Evolutionary conservation across 1,140 invertebrate genomes (phyloP).

Genomic region (Drosophila lini): DNA sequence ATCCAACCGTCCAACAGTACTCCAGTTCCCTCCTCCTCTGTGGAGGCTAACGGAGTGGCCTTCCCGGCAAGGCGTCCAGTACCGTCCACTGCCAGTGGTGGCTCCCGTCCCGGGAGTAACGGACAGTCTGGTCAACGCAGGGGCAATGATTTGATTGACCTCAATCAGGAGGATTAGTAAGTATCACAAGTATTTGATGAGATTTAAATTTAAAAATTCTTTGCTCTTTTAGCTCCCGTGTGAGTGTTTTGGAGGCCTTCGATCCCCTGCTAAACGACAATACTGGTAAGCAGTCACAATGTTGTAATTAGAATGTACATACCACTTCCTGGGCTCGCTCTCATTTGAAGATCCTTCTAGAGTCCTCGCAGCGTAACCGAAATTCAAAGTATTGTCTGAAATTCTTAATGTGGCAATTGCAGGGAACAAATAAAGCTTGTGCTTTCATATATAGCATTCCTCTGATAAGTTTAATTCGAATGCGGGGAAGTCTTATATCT

Average conservation of each 20-base stretch:
- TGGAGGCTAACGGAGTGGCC: constrained; percentile 29
- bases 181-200: constrained; percentile 14
- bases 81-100: constrained; percentile 8
- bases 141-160: constrained; percentile 85
- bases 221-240: constrained; percentile 85
- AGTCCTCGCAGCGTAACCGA: not conserved
- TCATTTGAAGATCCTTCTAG: constrained; percentile 8
- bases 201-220: constrained; percentile 8
- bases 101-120: constrained; percentile 21
- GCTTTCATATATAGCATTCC: not conserved
- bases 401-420: not conserved
- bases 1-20: constrained; percentile 26
- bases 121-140: constrained; percentile 43
- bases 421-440: constrained; percentile 11
- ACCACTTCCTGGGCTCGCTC: not conserved
- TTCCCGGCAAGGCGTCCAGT: constrained; percentile 28
- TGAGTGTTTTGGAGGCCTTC: constrained; percentile 93
- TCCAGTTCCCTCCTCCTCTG: not conserved
- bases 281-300: constrained; percentile 57
- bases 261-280: constrained; percentile 89
- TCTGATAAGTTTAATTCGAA: constrained; percentile 3
- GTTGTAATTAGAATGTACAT: constrained; percentile 30
- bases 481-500: not conserved
- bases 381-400: constrained; percentile 12
- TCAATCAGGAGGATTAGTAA: constrained; percentile 79